Percentiles rank a stretch among this genome's conserved stretches.
Conservation (phyloP, 2,113 vertebrate genomes). For the Ailuropoda melanoleuca region DNA sequence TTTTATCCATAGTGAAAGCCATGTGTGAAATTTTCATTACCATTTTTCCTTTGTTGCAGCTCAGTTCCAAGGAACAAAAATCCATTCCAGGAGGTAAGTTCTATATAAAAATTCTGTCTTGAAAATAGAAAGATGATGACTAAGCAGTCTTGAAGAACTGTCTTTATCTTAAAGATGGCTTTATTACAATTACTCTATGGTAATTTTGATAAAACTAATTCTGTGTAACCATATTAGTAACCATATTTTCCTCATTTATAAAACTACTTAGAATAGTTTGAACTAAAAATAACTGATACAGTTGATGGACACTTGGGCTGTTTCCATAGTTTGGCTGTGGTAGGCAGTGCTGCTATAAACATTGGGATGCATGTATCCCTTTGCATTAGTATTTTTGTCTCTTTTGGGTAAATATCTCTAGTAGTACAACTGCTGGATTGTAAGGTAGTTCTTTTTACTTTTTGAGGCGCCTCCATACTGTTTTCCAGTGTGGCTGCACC, state of each 20-base stretch:
- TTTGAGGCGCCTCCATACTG: neutral
- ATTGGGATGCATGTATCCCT: neutral
- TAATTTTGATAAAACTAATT: neutral
- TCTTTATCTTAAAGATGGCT: neutral
- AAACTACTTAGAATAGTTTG: neutral
- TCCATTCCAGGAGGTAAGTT: constrained; percentile 97
- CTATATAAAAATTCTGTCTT: neutral
- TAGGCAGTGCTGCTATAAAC: neutral
- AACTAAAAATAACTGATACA: neutral
- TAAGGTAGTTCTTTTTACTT: neutral
- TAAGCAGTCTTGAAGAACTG: neutral
- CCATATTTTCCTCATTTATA: neutral
- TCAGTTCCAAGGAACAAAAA: constrained; percentile 98
- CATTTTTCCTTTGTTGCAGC: constrained; percentile 84
- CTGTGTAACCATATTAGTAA: neutral
- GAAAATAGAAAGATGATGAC: neutral
- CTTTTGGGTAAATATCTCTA: neutral
- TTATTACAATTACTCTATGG: neutral
- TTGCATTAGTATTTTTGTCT: neutral
- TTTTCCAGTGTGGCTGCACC: neutral
- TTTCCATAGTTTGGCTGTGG: neutral
- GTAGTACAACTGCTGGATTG: neutral
- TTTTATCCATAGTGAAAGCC: constrained; percentile 48
- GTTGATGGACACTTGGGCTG: neutral
- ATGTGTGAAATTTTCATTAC: constrained; percentile 20